These are phyloP conservation scores for Epizoanthus rinbou DNA, from an alignment of 92 coral and sea anemone species.

Conservation along the genomic window DNA sequence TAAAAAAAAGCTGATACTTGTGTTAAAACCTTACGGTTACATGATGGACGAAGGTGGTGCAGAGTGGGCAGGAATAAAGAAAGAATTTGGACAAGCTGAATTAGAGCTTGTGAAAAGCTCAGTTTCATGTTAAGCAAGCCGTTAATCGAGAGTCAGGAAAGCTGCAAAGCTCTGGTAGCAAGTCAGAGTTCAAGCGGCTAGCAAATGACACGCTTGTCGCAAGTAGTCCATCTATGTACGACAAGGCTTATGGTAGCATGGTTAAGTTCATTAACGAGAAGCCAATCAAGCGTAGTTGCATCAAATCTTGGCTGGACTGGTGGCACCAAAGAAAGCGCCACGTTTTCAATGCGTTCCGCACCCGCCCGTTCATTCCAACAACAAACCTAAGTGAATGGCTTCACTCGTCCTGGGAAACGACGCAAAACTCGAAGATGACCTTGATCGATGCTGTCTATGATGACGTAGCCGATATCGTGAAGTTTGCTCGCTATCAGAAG, in stretches of 20 bases:
- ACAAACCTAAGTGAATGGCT: slow-evolving; percentile 39
- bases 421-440: slow-evolving; percentile 36
- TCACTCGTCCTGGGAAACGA: slow-evolving; percentile 37
- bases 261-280: slow-evolving; percentile 41
- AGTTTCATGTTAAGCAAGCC: slow-evolving; percentile 43
- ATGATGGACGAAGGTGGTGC: slow-evolving; percentile 47
- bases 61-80: slow-evolving; percentile 33
- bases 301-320: slow-evolving; percentile 49
- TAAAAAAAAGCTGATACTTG: too few species aligned
- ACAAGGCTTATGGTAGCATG: slow-evolving; percentile 34
- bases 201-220: slow-evolving; percentile 17
- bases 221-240: slow-evolving; percentile 19
- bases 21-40: slow-evolving; percentile 35
- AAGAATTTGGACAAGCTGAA: slow-evolving; percentile 32
- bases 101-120: slow-evolving; percentile 30
- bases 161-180: slow-evolving; percentile 26
- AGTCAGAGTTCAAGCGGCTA: slow-evolving; percentile 33
- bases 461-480: slow-evolving; percentile 43
- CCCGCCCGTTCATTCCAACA: slow-evolving; percentile 38
- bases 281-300: slow-evolving; percentile 23
- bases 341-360: slow-evolving; percentile 36
- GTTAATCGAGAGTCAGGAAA: slow-evolving; percentile 28
- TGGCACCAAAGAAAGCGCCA: slow-evolving; percentile 47
- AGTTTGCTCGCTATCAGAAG: slow-evolving; percentile 28
- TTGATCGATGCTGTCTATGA: slow-evolving; percentile 38